Percentiles rank a stretch among this genome's conserved stretches.
Evolutionary conservation across 2,113 vertebrate species (phyloP).

Genomic region (Vanacampus margaritifer): DNA sequence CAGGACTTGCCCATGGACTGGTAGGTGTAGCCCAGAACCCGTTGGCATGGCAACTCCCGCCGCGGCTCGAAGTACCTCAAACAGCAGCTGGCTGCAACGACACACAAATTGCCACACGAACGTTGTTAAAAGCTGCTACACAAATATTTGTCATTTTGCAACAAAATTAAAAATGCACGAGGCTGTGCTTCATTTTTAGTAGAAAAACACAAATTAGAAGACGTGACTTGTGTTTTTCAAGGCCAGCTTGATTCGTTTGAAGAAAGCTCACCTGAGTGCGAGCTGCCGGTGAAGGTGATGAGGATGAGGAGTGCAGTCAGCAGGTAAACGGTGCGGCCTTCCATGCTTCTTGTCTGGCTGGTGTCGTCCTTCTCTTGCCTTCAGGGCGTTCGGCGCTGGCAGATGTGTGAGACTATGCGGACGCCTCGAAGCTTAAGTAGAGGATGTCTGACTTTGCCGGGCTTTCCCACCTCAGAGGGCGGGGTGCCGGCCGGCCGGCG

Average conservation of each 20-base stretch:
- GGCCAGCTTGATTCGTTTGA: no score
- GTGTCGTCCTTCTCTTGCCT: not conserved
- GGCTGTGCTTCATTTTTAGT: not conserved
- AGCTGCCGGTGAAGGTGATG: slow-evolving; percentile 14
- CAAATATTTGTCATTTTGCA: not conserved
- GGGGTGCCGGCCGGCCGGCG: not conserved
- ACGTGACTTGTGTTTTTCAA: no score
- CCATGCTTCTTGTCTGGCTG: slow-evolving; percentile 21
- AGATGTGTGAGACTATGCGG: not conserved
- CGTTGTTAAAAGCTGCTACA: not conserved
- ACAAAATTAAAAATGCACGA: not conserved
- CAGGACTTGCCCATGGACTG: slow-evolving; percentile 56
- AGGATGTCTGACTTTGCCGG: rapidly evolving
- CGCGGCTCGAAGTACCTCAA: slow-evolving; percentile 29
- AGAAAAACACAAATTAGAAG: no score
- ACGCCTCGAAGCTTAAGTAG: slow-evolving; percentile 6
- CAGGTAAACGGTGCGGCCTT: slow-evolving; percentile 6
- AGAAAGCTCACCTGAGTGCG: slow-evolving; percentile 54
- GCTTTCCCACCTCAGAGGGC: slow-evolving; percentile 10
- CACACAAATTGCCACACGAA: not conserved
- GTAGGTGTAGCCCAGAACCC: slow-evolving; percentile 42
- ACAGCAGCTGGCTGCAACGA: slow-evolving; percentile 60
- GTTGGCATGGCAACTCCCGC: slow-evolving; percentile 7
- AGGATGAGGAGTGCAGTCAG: slow-evolving; percentile 27
- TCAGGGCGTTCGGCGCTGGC: not conserved